A percentile compares a stretch with the other conserved stretches of the same genome.
phyloP scores from a whole-genome alignment of 2,888 invertebrate genomes.

The Andrena praecox region DNA sequence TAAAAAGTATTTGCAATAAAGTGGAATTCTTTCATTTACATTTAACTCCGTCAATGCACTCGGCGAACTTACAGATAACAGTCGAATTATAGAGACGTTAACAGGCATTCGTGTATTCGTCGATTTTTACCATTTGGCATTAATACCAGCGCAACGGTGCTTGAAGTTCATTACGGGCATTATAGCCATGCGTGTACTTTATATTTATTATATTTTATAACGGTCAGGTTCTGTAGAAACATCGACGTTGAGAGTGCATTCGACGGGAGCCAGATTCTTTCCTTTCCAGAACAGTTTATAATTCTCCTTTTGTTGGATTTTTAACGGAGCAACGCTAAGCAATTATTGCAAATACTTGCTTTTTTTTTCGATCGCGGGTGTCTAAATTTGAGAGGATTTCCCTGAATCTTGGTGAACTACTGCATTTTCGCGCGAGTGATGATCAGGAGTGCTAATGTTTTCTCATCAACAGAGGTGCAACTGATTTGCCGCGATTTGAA shows the following conservation, averaged over 20 bases:
- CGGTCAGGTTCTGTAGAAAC: neutral
- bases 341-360: constrained; percentile 46
- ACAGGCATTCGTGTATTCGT: neutral
- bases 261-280: neutral
- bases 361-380: neutral
- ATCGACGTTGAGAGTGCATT: neutral
- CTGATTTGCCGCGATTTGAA: constrained; percentile 1
- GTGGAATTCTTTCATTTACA: neutral
- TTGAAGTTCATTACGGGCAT: neutral
- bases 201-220: neutral
- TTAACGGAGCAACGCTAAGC: neutral
- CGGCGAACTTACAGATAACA: neutral
- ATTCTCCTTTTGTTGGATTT: neutral
- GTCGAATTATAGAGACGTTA: neutral
- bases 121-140: neutral
- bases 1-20: constrained; percentile 47
- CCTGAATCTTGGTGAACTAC: neutral
- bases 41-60: neutral
- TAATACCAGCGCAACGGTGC: neutral
- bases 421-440: constrained; percentile 13
- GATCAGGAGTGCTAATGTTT: constrained; percentile 10
- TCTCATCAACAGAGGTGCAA: neutral
- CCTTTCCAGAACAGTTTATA: neutral
- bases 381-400: constrained; percentile 12
- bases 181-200: neutral